Conservation (phyloP, 2,113 vertebrate species). For the Lepisosteus oculatus region DNA sequence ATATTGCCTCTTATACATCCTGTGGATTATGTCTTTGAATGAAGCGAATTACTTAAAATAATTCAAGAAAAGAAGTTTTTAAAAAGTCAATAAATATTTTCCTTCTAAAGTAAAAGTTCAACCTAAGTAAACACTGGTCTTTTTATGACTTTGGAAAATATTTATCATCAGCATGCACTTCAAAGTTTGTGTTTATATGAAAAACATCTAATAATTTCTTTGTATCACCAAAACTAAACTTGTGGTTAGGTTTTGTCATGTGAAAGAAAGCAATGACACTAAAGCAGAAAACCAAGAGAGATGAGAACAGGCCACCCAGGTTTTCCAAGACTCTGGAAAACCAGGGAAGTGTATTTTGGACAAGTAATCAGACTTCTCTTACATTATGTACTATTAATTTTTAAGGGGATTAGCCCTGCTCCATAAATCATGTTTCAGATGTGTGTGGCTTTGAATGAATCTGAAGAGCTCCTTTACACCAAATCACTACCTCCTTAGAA, state of each 20-base stretch:
- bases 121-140: conserved; percentile 10
- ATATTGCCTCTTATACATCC: conserved; percentile 51
- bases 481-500: neutral
- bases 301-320: conserved; percentile 62
- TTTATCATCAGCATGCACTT: conserved; percentile 31
- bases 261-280: conserved; percentile 58
- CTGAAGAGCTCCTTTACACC: neutral
- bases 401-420: conserved; percentile 49
- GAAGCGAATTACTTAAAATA: conserved; percentile 57
- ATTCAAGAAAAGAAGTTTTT: conserved; percentile 45
- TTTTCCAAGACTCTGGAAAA: conserved; percentile 50
- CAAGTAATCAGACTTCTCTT: conserved; percentile 49
- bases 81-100: conserved; percentile 42
- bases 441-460: conserved; percentile 54
- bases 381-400: conserved; percentile 69
- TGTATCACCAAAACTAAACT: conserved; percentile 49
- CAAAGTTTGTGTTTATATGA: conserved; percentile 27
- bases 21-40: conserved; percentile 65
- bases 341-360: conserved; percentile 66
- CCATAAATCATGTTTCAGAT: conserved; percentile 56
- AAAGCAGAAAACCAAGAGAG: conserved; percentile 67
- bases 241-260: conserved; percentile 52
- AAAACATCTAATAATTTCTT: conserved; percentile 22
- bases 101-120: conserved; percentile 32
- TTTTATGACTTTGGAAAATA: conserved; percentile 10